Evolutionary conservation across 2,113 vertebrate genomes (phyloP).

Genomic region (Tonatia bakeri): DNA sequence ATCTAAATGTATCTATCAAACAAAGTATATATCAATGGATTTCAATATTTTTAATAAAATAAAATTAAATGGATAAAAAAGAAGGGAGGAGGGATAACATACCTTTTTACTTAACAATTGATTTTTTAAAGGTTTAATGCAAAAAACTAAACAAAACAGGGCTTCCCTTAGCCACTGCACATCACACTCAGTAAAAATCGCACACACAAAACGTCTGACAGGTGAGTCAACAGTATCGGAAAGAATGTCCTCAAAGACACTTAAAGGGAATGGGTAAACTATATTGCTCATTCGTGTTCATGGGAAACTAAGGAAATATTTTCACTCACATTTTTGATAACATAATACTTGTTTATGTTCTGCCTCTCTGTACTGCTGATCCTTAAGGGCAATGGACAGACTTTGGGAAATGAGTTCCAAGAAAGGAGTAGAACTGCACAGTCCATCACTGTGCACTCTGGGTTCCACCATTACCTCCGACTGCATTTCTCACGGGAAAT

Average conservation of each 20-base stretch:
- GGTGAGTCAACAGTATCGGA: background rate
- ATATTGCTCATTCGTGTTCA: background rate
- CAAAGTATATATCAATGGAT: background rate
- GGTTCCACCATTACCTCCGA: background rate
- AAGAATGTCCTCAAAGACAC: background rate
- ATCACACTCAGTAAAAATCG: background rate
- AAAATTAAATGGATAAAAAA: background rate
- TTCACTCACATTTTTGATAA: background rate
- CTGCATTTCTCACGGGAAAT: background rate
- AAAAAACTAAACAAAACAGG: background rate
- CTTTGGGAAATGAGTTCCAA: background rate
- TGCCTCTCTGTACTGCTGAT: background rate
- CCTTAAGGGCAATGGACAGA: background rate
- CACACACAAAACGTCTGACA: background rate
- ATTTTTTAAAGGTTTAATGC: background rate
- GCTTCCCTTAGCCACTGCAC: background rate
- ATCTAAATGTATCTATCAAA: background rate
- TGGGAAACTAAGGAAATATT: background rate
- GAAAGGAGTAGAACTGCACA: background rate
- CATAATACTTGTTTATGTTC: background rate
- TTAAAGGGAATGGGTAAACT: background rate
- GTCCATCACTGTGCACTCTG: rapidly evolving
- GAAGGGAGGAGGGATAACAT: background rate
- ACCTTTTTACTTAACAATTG: background rate
- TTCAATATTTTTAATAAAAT: background rate